Evolutionary conservation across 2,888 invertebrate genomes (phyloP), one percentile per base, ranked within the genome.

Genomic region (Drosophila robusta): DNA sequence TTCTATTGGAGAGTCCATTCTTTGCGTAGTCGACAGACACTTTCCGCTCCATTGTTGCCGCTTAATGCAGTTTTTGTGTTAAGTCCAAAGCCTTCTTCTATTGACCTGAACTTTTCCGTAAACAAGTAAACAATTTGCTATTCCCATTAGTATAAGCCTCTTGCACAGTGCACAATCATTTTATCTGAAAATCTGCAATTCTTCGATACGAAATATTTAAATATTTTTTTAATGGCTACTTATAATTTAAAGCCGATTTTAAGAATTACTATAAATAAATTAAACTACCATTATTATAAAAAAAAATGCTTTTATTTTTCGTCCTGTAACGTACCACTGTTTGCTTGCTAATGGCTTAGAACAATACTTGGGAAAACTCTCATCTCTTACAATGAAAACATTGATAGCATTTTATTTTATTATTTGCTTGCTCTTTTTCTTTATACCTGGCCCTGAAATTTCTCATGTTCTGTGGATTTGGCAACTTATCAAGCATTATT

Each of bases 21-120:
- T 64, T 45, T 64, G 67, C 65, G 46, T 12, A 62, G 38, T 58
- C 50, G 47, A 24, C 67, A 52, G 49, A 67, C 67, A 63, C 60
- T 62, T 79, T 63, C 29, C 70, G 44, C 64, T 74, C 55, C 65
- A 78, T 75, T 74, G 64, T 69, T 66, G 69, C 39, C 75, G 58
- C 63, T 55, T 64, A 69, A 68, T 70, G 72, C 55, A 78, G n/a
- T 78, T 75, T 61, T 68, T 61, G 46, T 75, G 75, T 78, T 61
- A 42, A 39, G 49, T 49, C 55, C 47, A 16, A 34, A 22, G 22
- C 41, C 61, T 42, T n/a, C 36, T 29, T 1, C 49, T n/a, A n/a
- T 64, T 58, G 56, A 55, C 39, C 52, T 50, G 34, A 68, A 46
- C 56, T 18, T 12, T 42, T 26, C 32, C n/a, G 38, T 41, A 49